Conservation (phyloP, 2,113 vertebrate species). For the Recurvirostra avosetta region DNA sequence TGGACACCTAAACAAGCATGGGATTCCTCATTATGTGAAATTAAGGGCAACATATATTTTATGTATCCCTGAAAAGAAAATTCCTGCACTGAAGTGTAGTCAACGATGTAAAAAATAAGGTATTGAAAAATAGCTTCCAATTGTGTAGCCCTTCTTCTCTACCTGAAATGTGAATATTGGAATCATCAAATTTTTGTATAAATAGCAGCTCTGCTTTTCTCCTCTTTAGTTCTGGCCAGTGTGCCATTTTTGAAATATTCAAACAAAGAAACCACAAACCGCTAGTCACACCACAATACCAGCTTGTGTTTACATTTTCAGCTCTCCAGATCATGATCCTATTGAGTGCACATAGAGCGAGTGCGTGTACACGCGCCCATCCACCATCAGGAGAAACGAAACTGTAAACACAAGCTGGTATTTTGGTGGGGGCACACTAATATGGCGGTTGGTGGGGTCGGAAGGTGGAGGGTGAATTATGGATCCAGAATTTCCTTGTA, state of each 20-base stretch:
- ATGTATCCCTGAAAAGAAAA: constrained; percentile 49
- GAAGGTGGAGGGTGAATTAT: constrained; percentile 78
- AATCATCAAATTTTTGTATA: constrained; percentile 15
- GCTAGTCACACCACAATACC: constrained; percentile 82
- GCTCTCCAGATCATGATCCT: constrained; percentile 83
- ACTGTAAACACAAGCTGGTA: constrained; percentile 86
- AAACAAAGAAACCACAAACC: constrained; percentile 81
- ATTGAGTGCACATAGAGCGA: constrained; percentile 81
- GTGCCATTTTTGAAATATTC: constrained; percentile 81
- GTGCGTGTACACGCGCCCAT: constrained; percentile 77
- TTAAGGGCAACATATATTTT: constrained; percentile 22
- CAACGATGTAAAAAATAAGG: constrained; percentile 7
- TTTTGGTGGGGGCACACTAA: constrained; percentile 82
- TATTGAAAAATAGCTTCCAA: neutral
- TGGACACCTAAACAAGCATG: neutral
- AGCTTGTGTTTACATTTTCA: constrained; percentile 85
- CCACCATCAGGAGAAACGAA: constrained; percentile 75
- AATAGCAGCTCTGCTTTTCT: constrained; percentile 67
- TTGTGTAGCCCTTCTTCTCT: neutral
- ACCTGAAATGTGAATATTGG: constrained; percentile 43
- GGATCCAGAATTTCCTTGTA: constrained; percentile 78
- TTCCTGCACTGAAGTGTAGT: constrained; percentile 42
- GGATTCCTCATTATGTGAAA: neutral
- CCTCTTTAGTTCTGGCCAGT: constrained; percentile 77
- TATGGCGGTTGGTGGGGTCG: constrained; percentile 79